Evolutionary conservation across 2,797 vertebrate genomes (phyloP).

Genomic region (Scleropages formosus): DNA sequence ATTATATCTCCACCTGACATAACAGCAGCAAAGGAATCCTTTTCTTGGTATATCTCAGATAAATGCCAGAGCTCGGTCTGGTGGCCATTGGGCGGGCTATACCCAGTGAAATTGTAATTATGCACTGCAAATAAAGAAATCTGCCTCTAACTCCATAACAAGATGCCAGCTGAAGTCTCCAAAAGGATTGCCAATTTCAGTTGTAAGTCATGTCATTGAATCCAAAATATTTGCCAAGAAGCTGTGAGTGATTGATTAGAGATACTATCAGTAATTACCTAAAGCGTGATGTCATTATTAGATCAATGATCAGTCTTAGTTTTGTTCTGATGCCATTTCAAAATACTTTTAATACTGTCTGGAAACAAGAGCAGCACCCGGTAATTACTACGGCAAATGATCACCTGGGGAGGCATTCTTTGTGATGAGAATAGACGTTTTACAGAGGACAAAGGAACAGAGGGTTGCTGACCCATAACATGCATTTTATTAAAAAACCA

Average conservation of each 20-base stretch:
- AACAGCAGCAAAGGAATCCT: background rate
- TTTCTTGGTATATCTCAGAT: conserved; percentile 13
- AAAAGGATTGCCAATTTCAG: background rate
- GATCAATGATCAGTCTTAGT: conserved; percentile 26
- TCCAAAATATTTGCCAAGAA: background rate
- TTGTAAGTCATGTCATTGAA: background rate
- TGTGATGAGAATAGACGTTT: conserved; percentile 17
- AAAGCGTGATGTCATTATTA: conserved; percentile 24
- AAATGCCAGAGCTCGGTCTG: background rate
- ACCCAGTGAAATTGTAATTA: background rate
- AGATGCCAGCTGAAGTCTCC: no score
- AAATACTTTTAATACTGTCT: conserved; percentile 18
- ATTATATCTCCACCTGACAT: conserved; percentile 6
- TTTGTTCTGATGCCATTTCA: conserved; percentile 20
- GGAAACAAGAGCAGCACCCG: conserved; percentile 9
- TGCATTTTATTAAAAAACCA: background rate
- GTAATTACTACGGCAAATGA: conserved; percentile 1
- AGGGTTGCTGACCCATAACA: background rate
- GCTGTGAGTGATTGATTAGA: conserved; percentile 21
- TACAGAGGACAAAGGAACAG: conserved; percentile 4
- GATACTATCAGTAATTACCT: conserved; percentile 23
- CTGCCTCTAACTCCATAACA: background rate
- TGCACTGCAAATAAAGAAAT: background rate
- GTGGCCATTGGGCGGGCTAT: background rate
- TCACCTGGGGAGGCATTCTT: conserved; percentile 10